Base-by-base conservation (phyloP, 2,888 invertebrate genomes). In the Unio delphinus region DNA sequence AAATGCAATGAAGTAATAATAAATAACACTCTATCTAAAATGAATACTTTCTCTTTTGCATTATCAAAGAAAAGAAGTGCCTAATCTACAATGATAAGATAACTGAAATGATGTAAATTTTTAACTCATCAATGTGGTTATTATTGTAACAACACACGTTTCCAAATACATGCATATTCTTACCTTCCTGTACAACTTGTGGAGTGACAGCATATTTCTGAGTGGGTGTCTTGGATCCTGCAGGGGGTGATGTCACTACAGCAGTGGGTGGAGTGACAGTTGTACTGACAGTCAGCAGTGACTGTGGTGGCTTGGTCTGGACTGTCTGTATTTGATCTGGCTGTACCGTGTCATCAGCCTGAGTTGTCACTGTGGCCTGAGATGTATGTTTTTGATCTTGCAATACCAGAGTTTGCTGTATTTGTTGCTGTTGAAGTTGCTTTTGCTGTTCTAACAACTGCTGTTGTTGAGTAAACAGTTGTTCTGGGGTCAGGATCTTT, bases 171-270 rank as follows among this genome's bases (percentile, higher is more conserved):
- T 63, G 17, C 54, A 63, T 8, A 18, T 54, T 63, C 75, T 70
- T 72, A 89, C 96, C 96, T 93, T 97, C 96, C 89, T 96, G 96
- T 82, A 97, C 96, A 88, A 96, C 96, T 90, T 96, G 96, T 68
- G 96, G 95, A 20, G 96, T 96, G 74, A 97, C 93, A 81, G 96
- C 94, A 91, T 96, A 96, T 91, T 95, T 93, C 57, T 80, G 82
- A 23, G 57, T 26, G n/a, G 78, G 64, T 61, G 80, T 55, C n/a
- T 73, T 67, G 54, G 65, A 68, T 17, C 75, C 68, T 59, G 67
- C 65, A 8, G 73, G 66, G 20, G 64, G 70, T 63, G 75, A 69
- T 4, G 72, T 68, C 45, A 45, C 45, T 45, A 45, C 57, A 55
- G 67, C 70, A 18, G 77, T 70, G 11, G 80, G 60, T 11, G 74